Conservation (phyloP, 2,888 invertebrate genomes). For the Monopis laevigella region DNA sequence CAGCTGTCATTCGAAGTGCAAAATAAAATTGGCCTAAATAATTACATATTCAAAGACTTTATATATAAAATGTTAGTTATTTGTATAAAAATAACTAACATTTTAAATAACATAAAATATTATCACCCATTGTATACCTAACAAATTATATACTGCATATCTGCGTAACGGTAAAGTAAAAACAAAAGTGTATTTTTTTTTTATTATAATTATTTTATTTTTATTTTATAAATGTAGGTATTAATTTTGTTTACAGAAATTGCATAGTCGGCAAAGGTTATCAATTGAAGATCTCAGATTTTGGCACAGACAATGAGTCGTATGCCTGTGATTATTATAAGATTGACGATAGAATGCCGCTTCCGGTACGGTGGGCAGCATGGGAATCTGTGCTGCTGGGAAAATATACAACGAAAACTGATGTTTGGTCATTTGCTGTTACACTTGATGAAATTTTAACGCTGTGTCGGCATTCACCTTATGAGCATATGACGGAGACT, state of each 20-base stretch:
- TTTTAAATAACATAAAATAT: no score
- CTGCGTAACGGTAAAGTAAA: no score
- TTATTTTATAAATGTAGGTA: no score
- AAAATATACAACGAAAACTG: slow-evolving; percentile 88
- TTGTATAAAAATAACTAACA: no score
- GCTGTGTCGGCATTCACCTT: slow-evolving; percentile 80
- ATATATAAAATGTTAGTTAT: no score
- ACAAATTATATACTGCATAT: no score
- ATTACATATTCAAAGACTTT: no score
- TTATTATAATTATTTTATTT: no score
- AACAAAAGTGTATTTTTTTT: no score
- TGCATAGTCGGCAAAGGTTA: slow-evolving; percentile 85
- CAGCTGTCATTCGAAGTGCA: no score
- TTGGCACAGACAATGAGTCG: slow-evolving; percentile 84
- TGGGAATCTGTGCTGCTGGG: slow-evolving; percentile 86
- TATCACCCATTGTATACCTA: no score
- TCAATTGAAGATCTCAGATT: slow-evolving; percentile 85
- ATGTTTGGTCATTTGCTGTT: slow-evolving; percentile 92
- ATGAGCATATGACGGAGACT: slow-evolving; percentile 76
- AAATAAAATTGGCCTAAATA: no score
- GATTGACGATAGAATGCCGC: slow-evolving; percentile 76
- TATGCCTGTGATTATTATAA: slow-evolving; percentile 85
- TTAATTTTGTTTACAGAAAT: slow-evolving; percentile 77
- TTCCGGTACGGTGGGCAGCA: slow-evolving; percentile 91
- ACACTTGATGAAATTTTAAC: slow-evolving; percentile 88